Evolutionary conservation across 2,888 invertebrate species (phyloP).

Genomic region (Tenthredo scrophulariae): DNA sequence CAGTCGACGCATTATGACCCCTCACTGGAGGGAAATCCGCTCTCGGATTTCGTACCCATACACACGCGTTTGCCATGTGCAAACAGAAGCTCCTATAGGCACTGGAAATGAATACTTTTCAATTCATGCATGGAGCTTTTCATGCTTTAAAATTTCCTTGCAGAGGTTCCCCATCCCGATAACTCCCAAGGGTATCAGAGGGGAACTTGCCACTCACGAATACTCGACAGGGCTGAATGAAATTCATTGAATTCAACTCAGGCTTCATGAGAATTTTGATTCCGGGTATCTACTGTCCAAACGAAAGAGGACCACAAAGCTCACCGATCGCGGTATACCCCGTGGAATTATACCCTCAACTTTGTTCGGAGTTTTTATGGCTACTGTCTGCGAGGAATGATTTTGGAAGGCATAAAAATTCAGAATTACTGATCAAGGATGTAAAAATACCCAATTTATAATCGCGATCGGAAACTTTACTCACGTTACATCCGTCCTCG

Average conservation of each 20-base stretch:
- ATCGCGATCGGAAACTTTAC: constrained; percentile 58
- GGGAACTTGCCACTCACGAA: background rate
- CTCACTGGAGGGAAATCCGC: constrained; percentile 16
- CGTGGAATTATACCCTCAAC: background rate
- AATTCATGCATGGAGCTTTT: background rate
- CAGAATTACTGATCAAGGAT: background rate
- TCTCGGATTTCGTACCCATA: no score
- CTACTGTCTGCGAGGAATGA: background rate
- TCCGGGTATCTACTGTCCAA: background rate
- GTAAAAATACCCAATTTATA: background rate
- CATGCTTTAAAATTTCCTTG: background rate
- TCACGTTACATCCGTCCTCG: constrained; percentile 84
- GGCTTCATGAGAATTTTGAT: constrained; percentile 6
- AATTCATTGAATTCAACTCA: constrained; percentile 6
- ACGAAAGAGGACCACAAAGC: background rate
- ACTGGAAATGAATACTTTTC: background rate
- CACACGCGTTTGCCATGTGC: background rate
- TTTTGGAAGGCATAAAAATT: background rate
- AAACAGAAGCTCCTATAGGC: background rate
- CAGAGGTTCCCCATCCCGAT: background rate
- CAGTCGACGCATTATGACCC: background rate
- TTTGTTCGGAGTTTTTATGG: background rate
- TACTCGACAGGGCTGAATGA: constrained; percentile 1
- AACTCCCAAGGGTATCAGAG: background rate
- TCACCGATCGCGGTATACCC: background rate